These are phyloP conservation scores for Sciurus vulgaris DNA, from an alignment of 2,797 vertebrate genomes.

Conservation along the genomic window DNA sequence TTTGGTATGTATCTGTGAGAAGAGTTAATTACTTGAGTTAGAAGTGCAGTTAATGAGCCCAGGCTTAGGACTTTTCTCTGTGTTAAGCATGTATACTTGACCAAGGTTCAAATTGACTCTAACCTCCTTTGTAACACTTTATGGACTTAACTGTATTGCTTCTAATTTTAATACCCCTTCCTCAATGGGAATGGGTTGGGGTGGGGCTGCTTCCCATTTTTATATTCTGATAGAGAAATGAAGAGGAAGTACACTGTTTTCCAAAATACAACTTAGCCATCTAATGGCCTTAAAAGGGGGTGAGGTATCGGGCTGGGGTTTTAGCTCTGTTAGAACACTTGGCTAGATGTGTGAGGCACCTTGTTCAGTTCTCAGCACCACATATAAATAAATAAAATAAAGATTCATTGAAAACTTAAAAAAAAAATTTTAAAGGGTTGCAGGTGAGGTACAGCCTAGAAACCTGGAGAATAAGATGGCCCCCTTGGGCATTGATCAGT, in stretches of 20 bases:
- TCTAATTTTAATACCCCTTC: background rate
- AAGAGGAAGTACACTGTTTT: background rate
- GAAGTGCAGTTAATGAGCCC: background rate
- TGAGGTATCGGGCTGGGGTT: too few relatives aligned
- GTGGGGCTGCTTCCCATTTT: background rate
- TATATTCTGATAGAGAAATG: background rate
- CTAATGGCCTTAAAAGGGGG: background rate
- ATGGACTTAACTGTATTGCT: background rate
- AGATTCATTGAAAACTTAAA: too few relatives aligned
- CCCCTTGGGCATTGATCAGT: background rate
- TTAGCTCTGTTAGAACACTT: too few relatives aligned
- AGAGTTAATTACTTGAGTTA: background rate
- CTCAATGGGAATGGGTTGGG: background rate
- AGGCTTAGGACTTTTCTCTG: background rate
- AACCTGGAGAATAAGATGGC: background rate
- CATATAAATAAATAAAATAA: too few relatives aligned
- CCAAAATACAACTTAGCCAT: background rate
- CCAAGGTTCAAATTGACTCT: background rate
- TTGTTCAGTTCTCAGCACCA: too few relatives aligned
- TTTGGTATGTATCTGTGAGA: background rate
- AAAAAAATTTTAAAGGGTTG: too few relatives aligned
- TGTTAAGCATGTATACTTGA: background rate
- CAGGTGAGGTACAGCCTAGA: background rate
- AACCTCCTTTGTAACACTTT: background rate
- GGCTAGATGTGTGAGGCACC: too few relatives aligned